Evolutionary conservation across 2,113 vertebrate species (phyloP).

Genomic region (Anolis sagrei): DNA sequence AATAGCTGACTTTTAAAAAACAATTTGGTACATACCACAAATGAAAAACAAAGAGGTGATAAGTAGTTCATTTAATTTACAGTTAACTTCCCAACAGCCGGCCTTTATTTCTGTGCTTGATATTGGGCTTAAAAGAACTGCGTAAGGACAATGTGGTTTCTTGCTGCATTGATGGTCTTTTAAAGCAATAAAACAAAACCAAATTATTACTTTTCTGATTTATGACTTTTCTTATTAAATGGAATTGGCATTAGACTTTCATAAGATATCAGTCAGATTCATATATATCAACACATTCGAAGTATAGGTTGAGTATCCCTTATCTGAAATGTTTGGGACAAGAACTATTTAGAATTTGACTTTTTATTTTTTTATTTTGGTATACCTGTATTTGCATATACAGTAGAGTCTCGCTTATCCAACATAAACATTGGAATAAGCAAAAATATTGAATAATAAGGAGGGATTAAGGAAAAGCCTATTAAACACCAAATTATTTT

Average conservation of each 20-base stretch:
- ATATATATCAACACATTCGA: not conserved
- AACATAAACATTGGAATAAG: no score
- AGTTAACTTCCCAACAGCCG: not conserved
- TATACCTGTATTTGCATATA: no score
- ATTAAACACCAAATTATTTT: no score
- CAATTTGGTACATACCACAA: not conserved
- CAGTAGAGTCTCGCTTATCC: no score
- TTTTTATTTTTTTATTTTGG: no score
- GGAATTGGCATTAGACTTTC: not conserved
- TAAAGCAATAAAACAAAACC: not conserved
- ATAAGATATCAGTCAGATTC: not conserved
- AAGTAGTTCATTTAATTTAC: not conserved
- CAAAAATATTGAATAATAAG: no score
- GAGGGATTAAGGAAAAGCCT: no score
- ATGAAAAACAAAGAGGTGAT: constrained; percentile 18
- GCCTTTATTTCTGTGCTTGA: not conserved
- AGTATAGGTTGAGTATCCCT: not conserved
- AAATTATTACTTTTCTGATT: not conserved
- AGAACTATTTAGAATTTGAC: no score
- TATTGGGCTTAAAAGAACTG: not conserved
- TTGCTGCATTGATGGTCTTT: not conserved
- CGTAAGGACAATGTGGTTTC: not conserved
- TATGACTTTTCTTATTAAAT: not conserved
- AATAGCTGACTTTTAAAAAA: constrained; percentile 23
- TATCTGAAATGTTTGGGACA: no score